A percentile compares a stretch with the other conserved stretches of the same genome.
phyloP scores from a whole-genome alignment of 2,113 vertebrate genomes.

The Tachycineta bicolor region DNA sequence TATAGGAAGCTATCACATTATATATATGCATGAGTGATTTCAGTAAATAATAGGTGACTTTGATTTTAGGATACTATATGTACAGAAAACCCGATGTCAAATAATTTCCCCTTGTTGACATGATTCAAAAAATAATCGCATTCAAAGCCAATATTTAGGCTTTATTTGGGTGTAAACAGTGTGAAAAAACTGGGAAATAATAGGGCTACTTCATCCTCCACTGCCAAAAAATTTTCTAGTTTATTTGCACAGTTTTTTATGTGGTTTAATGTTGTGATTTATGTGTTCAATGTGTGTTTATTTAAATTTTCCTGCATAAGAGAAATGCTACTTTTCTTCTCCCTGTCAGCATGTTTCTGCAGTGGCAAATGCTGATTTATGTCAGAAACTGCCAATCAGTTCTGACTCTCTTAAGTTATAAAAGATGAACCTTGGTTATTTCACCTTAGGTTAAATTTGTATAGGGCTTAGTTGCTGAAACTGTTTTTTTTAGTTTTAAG shows the following conservation, averaged over 20 bases:
- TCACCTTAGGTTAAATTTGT: not conserved
- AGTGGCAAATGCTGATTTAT: not conserved
- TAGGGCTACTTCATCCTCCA: not conserved
- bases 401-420: not conserved
- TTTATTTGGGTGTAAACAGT: not conserved
- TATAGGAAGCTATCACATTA: not conserved
- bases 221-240: not conserved
- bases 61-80: not conserved
- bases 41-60: not conserved
- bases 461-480: not conserved
- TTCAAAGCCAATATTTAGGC: not conserved
- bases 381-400: not conserved
- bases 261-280: not conserved
- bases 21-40: not conserved
- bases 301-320: not conserved
- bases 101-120: not conserved
- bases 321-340: not conserved
- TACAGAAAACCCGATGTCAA: not conserved
- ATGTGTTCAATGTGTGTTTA: rapidly evolving
- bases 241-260: not conserved
- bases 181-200: not conserved
- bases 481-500: not conserved
- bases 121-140: not conserved
- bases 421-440: not conserved
- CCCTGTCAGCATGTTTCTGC: not conserved